These are phyloP conservation scores for Anoura caudifer DNA, from an alignment of 2,113 vertebrate species.

Conservation along the genomic window DNA sequence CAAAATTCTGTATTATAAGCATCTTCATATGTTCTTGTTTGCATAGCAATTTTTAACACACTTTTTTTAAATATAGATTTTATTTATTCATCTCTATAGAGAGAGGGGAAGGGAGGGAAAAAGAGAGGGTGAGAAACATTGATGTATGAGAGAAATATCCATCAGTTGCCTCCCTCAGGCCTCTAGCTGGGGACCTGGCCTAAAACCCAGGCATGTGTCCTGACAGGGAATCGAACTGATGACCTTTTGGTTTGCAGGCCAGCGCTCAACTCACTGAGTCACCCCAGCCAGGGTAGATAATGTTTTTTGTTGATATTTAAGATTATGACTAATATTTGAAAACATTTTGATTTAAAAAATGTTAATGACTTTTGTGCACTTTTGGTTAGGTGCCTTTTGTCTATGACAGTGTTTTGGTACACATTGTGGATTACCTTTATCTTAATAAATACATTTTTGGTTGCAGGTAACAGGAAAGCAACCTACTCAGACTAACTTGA, in stretches of 20 bases:
- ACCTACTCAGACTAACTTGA: not conserved
- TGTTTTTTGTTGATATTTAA: not conserved
- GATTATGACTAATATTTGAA: not conserved
- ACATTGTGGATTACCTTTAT: not conserved
- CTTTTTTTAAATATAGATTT: not conserved
- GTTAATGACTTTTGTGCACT: not conserved
- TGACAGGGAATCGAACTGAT: too few species aligned
- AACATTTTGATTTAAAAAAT: slow-evolving; percentile 8
- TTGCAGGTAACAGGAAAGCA: not conserved
- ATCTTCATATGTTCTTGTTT: not conserved
- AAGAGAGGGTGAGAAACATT: too few species aligned
- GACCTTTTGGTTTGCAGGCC: not conserved
- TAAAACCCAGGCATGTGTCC: too few species aligned
- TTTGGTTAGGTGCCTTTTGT: not conserved
- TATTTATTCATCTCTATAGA: too few species aligned
- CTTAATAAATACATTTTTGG: not conserved
- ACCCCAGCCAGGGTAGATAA: not conserved
- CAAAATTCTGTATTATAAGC: not conserved
- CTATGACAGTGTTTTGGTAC: not conserved
- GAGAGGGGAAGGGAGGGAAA: too few species aligned
- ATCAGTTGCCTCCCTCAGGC: too few species aligned
- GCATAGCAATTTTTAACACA: not conserved
- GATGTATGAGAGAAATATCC: too few species aligned
- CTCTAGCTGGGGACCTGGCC: too few species aligned
- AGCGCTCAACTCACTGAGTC: not conserved